These are phyloP conservation scores for Alviniconcha strummeri DNA, from an alignment of 2,888 invertebrate genomes.

Conservation along the genomic window DNA sequence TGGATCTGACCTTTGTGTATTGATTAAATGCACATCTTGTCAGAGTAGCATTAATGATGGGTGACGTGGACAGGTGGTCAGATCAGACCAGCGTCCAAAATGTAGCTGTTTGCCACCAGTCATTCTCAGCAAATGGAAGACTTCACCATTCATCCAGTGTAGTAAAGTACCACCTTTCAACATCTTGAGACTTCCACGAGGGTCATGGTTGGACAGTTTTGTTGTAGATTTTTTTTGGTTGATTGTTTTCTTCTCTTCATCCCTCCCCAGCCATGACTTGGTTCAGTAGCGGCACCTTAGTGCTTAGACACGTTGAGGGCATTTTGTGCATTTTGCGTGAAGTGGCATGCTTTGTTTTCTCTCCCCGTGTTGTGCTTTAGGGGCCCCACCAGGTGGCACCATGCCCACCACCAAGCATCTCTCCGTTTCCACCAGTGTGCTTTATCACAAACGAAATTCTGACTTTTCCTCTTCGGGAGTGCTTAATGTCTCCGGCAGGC, in stretches of 20 bases:
- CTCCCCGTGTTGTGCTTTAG: conserved; percentile 24
- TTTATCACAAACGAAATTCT: conserved; percentile 63
- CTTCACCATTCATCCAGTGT: too few species aligned
- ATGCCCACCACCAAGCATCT: conserved; percentile 62
- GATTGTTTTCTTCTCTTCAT: neutral
- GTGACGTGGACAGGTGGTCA: too few species aligned
- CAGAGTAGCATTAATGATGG: too few species aligned
- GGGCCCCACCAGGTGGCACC: conserved; percentile 47
- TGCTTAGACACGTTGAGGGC: too few species aligned
- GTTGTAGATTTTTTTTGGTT: neutral
- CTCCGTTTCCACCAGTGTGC: conserved; percentile 64
- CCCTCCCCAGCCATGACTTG: neutral
- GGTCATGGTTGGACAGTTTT: too few species aligned
- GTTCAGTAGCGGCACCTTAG: conserved; percentile 28
- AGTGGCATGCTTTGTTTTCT: conserved; percentile 38
- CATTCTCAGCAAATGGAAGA: too few species aligned
- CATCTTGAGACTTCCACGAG: too few species aligned
- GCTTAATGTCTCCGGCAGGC: conserved; percentile 51
- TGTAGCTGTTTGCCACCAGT: too few species aligned
- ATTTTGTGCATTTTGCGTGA: conserved; percentile 48
- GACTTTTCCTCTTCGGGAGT: conserved; percentile 61
- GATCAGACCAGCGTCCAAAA: too few species aligned
- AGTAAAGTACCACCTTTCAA: too few species aligned
- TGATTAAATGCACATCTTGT: too few species aligned
- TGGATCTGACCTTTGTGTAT: too few species aligned